Evolutionary conservation across 37 sponge, comb jelly and placozoan genomes (phyloP), one percentile per base, ranked within the genome.

Genomic region (Beroe ovata): DNA sequence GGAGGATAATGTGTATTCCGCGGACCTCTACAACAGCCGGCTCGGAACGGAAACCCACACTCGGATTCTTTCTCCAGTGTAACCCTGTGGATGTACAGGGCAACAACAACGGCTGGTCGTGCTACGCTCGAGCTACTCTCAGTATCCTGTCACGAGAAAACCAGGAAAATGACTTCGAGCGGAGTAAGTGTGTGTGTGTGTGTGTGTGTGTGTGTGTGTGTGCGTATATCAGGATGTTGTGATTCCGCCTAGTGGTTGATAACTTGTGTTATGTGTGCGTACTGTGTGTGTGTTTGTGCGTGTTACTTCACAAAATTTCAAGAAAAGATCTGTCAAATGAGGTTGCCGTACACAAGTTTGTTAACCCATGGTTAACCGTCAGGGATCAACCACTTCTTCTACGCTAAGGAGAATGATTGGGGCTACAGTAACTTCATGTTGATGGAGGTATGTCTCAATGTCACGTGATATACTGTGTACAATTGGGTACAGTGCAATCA

Each of bases 371-470:
- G 60, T 39, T 0, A 29, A 30, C 37, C 38, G 25, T 47, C 92
- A 95, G 95, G 94, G 23, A 93, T 97, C 26, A 72, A 77, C 60
- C 96, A 97, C 89, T 92, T 93, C 84, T 95, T 93, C 91, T 91
- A 91, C 91, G 91, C 93, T 0, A 92, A 94, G 62, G 97, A 96
- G 61, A 97, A 97, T 92, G 99, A 97, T 88, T 97, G 99, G 99
- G 99, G 99, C 11, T 97, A 92, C 88, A 92, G 94, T 71, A 93
- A 89, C 77, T 92, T 97, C 38, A 90, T 95, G 71, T 60, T 91
- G 29, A 81, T 59, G 92, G 92, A 94, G 93, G 96, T 96, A 91
- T 16, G 88, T 19, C 3, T 0, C 0, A 37, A 25, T 28, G 63
- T 25, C 21, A 20, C 21, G n/a, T n/a, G n/a, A n/a, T n/a, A n/a